Evolutionary conservation across 2,888 invertebrate genomes (phyloP), one percentile per base, ranked within the genome.

Genomic region (Clostera curtula): DNA sequence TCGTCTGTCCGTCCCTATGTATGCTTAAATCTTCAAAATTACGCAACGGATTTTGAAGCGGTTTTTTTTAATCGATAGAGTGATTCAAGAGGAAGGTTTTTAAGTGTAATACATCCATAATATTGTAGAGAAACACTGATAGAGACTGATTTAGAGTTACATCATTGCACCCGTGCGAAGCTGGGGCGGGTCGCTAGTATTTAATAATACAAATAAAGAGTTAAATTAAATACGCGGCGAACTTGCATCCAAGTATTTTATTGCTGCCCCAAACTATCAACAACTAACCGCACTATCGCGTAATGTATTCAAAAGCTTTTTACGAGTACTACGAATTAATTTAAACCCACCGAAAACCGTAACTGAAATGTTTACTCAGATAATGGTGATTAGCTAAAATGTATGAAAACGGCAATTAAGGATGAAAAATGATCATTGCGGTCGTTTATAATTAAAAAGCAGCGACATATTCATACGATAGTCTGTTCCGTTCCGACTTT

Each of bases 381-480:
- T 70, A 73, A 76, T 58, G 63, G 60, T 79, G 73, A 80, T 80
- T 76, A 75, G 70, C 60, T 64, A 64, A 66, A 76, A 73, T 61
- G 64, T 51, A 67, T 62, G 64, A 60, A 69, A 73, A 72, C 63
- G 66, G 68, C 77, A 74, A 80, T 82, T 80, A 76, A 60, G 72
- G 62, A 74, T 83, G 83, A 83, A 82, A 79, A 83, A 83, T 82
- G 79, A 79, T 77, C 62, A 75, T 73, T 74, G 68, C 65, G 46
- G 43, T 41, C 63, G 59, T 59, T 62, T 64, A 69, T 83, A 80
- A 83, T 83, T 83, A 83, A 83, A 83, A 80, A 66, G 63, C 65
- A 61, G 58, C 66, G 59, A 62, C 68, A 66, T 61, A 38, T 67
- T 56, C 50, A 53, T 58, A 48, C 58, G 58, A 60, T 60, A 59